Percentiles rank a stretch among this genome's conserved stretches.
These are phyloP conservation scores for Neomonachus schauinslandi DNA, from an alignment of 2,113 vertebrate genomes.

Conservation along the genomic window DNA sequence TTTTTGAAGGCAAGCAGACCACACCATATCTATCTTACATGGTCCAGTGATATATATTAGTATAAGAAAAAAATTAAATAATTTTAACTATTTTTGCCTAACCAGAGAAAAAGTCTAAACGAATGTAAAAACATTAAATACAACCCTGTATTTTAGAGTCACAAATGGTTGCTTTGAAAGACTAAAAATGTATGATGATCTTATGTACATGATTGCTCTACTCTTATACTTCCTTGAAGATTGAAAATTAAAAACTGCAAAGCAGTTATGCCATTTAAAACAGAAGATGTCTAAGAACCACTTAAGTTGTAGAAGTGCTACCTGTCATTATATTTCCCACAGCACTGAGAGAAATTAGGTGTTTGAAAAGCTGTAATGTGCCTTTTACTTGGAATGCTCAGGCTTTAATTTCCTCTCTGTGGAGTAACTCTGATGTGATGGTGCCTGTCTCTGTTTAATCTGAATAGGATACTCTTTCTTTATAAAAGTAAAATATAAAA, in stretches of 20 bases:
- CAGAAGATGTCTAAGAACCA: constrained; percentile 58
- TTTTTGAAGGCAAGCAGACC: neutral
- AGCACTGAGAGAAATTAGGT: neutral
- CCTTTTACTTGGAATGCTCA: neutral
- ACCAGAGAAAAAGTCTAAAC: neutral
- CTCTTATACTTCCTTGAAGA: constrained; percentile 41
- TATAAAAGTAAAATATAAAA: constrained; percentile 25
- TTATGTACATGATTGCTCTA: constrained; percentile 35
- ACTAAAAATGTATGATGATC: neutral
- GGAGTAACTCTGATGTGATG: neutral
- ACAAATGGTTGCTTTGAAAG: neutral
- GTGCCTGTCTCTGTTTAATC: neutral
- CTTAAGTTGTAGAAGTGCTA: neutral
- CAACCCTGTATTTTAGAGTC: neutral
- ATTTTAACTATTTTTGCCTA: neutral
- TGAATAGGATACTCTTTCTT: neutral
- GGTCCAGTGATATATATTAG: neutral
- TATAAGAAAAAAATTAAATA: neutral
- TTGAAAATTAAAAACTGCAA: constrained; percentile 64
- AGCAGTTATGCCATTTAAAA: constrained; percentile 58
- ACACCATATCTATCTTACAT: neutral
- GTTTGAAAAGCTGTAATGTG: neutral
- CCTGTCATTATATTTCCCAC: neutral
- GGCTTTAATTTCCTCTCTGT: neutral
- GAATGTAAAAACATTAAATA: neutral